Evolutionary conservation across 2,113 vertebrate species (phyloP), one percentile per base, ranked within the genome.

Genomic region (Phaethornis superciliosus): DNA sequence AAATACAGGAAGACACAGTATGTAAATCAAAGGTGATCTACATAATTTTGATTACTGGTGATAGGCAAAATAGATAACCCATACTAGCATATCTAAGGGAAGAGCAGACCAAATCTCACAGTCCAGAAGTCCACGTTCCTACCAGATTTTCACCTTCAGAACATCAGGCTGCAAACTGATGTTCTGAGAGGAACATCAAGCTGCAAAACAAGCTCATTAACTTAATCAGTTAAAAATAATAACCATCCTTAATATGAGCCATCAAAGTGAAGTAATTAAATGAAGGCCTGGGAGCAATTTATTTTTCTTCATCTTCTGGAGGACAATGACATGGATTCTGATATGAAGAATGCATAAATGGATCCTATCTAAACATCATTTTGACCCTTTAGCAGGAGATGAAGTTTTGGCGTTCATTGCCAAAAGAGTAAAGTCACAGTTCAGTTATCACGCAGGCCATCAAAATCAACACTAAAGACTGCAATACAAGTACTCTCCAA

Each of bases 201-300:
- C 78, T 64, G 81, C 55, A 93, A 94, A 93, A 88, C 90, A 93
- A 88, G 77, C 79, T 93, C 82, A 85, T 96, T 95, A 93, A 89
- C 63, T 87, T 91, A 55, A 95, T 88, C 88, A 86, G 88, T 15
- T 40, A 12, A 40, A 92, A 74, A 49, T 51, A 72, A 69, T 4
- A 11, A 32, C 35, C 49, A 69, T 46, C 35, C 26, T 51, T 35
- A 74, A 58, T 12, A 58, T 1, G 4, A 40, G 20, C 32, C 75
- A 27, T 44, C 32, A 47, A 64, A 81, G 21, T 10, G 40, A 91
- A 68, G 12, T 22, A 67, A 58, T 44, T 30, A 90, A 81, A 71
- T 33, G 63, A 56, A 91, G 6, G 23, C 46, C 72, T 0, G 0
- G 44, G 32, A 91, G 74, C 52, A 75, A 91, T 64, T 75, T 8